Evolutionary conservation across 2,888 invertebrate species (phyloP).

Genomic region (Cyclophora albipunctata): DNA sequence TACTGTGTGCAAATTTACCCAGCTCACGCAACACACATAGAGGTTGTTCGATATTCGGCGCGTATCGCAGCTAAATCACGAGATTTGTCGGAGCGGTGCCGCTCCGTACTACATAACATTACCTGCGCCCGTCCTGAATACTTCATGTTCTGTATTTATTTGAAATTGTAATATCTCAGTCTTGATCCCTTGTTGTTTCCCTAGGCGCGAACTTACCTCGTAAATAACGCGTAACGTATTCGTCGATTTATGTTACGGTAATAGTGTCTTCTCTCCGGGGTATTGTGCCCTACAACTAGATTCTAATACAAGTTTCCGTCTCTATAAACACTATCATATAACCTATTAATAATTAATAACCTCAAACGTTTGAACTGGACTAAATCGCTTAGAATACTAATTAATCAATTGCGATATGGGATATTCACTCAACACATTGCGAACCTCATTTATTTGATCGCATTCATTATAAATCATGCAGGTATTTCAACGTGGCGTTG

Average conservation of each 20-base stretch:
- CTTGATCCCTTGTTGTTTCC: constrained; percentile 65
- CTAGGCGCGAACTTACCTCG: constrained; percentile 56
- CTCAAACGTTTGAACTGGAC: too few relatives aligned
- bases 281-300: constrained; percentile 21
- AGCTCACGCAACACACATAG: constrained; percentile 66
- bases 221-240: constrained; percentile 65
- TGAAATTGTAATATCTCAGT: constrained; percentile 72
- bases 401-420: too few relatives aligned
- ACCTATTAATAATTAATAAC: too few relatives aligned
- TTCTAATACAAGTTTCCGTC: constrained; percentile 3
- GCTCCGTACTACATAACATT: constrained; percentile 66
- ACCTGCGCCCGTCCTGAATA: constrained; percentile 70
- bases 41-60: constrained; percentile 67
- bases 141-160: constrained; percentile 73
- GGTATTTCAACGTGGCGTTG: too few relatives aligned
- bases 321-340: too few relatives aligned
- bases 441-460: too few relatives aligned
- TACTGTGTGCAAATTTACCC: constrained; percentile 66
- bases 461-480: too few relatives aligned
- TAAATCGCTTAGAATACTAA: too few relatives aligned
- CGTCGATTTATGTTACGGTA: constrained; percentile 58
- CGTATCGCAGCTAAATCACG: constrained; percentile 72
- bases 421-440: too few relatives aligned
- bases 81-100: constrained; percentile 70
- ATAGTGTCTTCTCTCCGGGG: constrained; percentile 46